Conservation (phyloP, 2,888 invertebrate species). For the Trichopoda pennipes region DNA sequence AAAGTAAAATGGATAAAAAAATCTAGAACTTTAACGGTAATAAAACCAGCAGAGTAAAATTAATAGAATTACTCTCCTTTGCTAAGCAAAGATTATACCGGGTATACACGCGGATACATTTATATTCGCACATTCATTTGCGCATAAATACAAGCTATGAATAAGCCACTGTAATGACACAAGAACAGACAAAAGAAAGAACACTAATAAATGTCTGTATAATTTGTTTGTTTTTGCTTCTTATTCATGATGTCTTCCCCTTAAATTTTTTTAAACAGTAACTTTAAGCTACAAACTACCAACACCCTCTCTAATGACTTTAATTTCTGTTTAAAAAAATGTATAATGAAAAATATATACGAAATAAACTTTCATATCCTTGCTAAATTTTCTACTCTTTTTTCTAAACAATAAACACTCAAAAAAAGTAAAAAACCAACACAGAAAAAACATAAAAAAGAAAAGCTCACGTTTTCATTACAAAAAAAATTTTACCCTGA, state of each 20-base stretch:
- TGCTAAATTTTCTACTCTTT: slow-evolving; percentile 24
- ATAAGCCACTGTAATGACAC: slow-evolving; percentile 29
- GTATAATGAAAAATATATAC: slow-evolving; percentile 29
- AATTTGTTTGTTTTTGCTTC: slow-evolving; percentile 5
- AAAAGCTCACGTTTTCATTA: slow-evolving; percentile 35
- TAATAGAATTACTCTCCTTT: slow-evolving; percentile 60
- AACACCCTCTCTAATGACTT: slow-evolving; percentile 63
- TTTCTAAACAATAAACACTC: slow-evolving; percentile 52
- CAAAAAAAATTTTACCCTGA: slow-evolving; percentile 16
- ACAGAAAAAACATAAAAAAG: slow-evolving; percentile 14
- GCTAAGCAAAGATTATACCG: slow-evolving; percentile 28
- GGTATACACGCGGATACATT: slow-evolving; percentile 6
- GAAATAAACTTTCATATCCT: slow-evolving; percentile 58
- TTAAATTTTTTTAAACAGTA: slow-evolving; percentile 26
- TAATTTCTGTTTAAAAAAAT: slow-evolving; percentile 32
- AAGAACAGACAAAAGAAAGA: slow-evolving; percentile 49
- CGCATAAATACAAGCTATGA: not conserved
- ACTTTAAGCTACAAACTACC: slow-evolving; percentile 51
- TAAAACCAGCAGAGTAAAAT: slow-evolving; percentile 63
- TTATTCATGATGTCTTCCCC: not conserved
- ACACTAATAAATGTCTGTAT: slow-evolving; percentile 62
- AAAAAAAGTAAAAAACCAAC: slow-evolving; percentile 6
- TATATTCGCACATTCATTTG: not conserved
- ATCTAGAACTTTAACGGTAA: slow-evolving; percentile 44
- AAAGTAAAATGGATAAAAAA: slow-evolving; percentile 9